Base-by-base conservation (phyloP, 2,113 vertebrate species). In the Oxyura jamaicensis region DNA sequence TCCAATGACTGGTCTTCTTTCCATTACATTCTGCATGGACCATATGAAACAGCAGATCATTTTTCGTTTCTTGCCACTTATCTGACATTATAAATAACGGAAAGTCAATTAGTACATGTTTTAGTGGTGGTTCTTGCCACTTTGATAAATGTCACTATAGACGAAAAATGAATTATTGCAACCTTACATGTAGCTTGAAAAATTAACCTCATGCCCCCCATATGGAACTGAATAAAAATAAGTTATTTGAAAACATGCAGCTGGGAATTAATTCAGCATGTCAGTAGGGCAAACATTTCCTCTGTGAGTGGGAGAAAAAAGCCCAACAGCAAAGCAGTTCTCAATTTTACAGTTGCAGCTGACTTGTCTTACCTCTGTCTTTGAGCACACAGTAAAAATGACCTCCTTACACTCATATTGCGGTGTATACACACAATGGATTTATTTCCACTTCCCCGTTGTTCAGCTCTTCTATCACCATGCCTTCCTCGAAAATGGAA, bases 121-220 rank as follows among this genome's bases (percentile, higher is more conserved):
- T 94, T 71, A 90, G 53, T 77, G 20, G 23, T 2, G 0, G 63
- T 69, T 90, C 55, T 88, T 25, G 1, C 36, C 60, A 88, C 36
- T 86, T 95, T 80, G 72, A 90, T 71, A 89, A 92, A 95, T 85
- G 75, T 41, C 28, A 80, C 77, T 94, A 74, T 59, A 93, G 94
- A 91, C 33, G 29, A 88, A 90, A 96, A 90, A 83, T 83, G 0
- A 75, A 20, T 90, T 71, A 91, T 71, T 77, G 36, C 28, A 74
- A 44, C 59, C 59, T 80, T 71, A 86, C 28, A n/a, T 35, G 33
- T 46, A 81, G 39, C n/a, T 77, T 88, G 60, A 76, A 83, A 94
- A 88, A 88, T 83, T 93, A 94, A 88, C 73, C 52, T 90, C 23
- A 13, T 76, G 55, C 1, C 1, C 35, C 11, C 15, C 46, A 39